Conservation (phyloP, 1,140 invertebrate species). For the Cryptotermes secundus region DNA sequence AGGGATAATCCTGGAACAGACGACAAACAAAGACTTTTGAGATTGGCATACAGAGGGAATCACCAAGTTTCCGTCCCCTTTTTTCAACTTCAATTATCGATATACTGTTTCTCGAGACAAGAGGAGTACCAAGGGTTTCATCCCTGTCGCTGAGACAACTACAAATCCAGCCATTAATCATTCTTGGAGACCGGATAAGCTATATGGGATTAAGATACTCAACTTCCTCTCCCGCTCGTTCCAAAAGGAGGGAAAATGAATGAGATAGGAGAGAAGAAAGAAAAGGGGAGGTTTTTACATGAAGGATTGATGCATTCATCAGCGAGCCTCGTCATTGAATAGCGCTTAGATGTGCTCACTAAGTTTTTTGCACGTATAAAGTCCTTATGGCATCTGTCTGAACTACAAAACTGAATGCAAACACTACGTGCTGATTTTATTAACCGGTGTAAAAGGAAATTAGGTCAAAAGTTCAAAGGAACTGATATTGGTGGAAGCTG, state of each 20-base stretch:
- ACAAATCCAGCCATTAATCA: neutral
- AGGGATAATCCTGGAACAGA: too few species aligned
- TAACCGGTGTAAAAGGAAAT: neutral
- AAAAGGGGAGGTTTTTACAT: neutral
- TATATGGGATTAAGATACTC: neutral
- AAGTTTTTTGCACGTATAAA: neutral
- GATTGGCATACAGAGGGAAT: too few species aligned
- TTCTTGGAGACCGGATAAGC: neutral
- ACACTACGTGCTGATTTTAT: neutral
- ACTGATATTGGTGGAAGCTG: too few species aligned
- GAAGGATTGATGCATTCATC: neutral
- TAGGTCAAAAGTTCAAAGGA: constrained; percentile 7
- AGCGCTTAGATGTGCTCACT: neutral
- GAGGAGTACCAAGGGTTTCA: neutral
- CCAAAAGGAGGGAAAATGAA: neutral
- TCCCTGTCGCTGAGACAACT: too few species aligned
- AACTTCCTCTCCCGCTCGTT: neutral
- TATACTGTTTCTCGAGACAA: neutral
- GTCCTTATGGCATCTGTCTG: neutral
- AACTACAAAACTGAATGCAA: neutral
- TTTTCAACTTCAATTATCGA: constrained; percentile 17
- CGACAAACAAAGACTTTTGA: too few species aligned
- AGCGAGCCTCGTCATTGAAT: neutral
- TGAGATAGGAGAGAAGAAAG: neutral
- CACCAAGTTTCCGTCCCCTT: neutral